Evolutionary conservation across 1,140 invertebrate species (phyloP).

Genomic region (Frieseomelitta varia): DNA sequence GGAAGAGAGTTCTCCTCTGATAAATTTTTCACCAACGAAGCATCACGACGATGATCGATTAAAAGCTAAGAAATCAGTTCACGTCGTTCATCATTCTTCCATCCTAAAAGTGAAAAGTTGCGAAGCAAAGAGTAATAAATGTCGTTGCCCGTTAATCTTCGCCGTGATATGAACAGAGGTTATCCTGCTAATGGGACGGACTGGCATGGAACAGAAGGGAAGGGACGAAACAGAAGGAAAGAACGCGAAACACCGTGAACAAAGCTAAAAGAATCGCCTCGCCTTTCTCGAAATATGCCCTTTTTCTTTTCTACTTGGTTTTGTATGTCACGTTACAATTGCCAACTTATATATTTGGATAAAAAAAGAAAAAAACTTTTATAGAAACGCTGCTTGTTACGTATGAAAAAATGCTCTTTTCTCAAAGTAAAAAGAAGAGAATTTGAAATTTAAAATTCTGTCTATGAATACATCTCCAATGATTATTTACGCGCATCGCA

Average conservation of each 20-base stretch:
- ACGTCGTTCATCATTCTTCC: background rate
- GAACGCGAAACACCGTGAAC: background rate
- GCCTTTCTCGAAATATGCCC: no score
- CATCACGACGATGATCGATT: background rate
- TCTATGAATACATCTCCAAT: no score
- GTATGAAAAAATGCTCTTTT: no score
- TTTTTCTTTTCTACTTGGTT: no score
- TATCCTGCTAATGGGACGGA: background rate
- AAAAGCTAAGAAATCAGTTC: background rate
- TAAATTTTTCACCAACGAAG: background rate
- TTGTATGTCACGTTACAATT: no score
- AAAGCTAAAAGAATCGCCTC: background rate
- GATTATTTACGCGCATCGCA: no score
- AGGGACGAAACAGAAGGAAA: background rate
- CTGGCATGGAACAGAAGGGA: no score
- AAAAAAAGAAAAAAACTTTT: no score
- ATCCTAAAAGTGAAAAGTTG: background rate
- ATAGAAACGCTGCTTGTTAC: no score
- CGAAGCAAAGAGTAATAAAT: background rate
- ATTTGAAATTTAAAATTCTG: no score
- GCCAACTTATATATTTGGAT: no score
- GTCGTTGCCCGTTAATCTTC: slow-evolving; percentile 12
- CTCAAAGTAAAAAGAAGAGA: no score
- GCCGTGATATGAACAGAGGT: background rate
- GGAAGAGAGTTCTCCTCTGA: background rate